Base-by-base conservation (phyloP, 2,113 vertebrate genomes). In the Xenopus laevis region DNA sequence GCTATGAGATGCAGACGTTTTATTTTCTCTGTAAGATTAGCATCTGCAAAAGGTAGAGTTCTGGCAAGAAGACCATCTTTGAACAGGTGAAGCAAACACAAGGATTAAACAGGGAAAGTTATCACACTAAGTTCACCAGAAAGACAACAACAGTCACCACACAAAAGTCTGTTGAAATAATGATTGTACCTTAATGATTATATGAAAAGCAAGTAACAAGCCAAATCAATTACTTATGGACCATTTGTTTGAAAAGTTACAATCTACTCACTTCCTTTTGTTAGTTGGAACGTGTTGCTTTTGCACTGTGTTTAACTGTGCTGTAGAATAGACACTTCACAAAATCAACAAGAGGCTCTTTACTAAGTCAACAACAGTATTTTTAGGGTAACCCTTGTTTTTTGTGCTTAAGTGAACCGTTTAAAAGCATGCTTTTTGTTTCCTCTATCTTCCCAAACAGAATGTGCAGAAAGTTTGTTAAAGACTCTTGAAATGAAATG, bases 31-130 rank as follows among this genome's bases (percentile, higher is more conserved):
- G 6, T 10, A 52, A 78, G 79, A 78, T 76, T 82, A 72, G 47
- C 77, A 69, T 71, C 74, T 70, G 78, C 57, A 70, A 52, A 7
- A 7, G 66, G 74, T 79, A 57, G 27, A 71, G 69, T 30, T 60
- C 0, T 0, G 45, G 70, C 70, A 7, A 11, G 27, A n/a, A 61
- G 47, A 63, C 52, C 20, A 30, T 44, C 75, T 83, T 69, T 81
- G 77, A 79, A 76, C 0, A 27, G 78, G 53, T 52, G 58, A 80
- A 52, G 58, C 15, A 64, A 74, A 79, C 13, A 71, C 27, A 71
- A 0, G 1, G 65, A 66, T 71, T 50, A 18, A 78, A 58, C 53
- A 47, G 52, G 18, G 20, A 77, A 79, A 57, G 50, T 13, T 55
- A 17, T 2, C 5, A 23, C 2, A 4, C 0, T 53, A 53, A 7